A percentile compares a stretch with the other conserved stretches of the same genome.
Evolutionary conservation across 2,797 vertebrate species (phyloP).

Genomic region (Tiaroga cobitis): DNA sequence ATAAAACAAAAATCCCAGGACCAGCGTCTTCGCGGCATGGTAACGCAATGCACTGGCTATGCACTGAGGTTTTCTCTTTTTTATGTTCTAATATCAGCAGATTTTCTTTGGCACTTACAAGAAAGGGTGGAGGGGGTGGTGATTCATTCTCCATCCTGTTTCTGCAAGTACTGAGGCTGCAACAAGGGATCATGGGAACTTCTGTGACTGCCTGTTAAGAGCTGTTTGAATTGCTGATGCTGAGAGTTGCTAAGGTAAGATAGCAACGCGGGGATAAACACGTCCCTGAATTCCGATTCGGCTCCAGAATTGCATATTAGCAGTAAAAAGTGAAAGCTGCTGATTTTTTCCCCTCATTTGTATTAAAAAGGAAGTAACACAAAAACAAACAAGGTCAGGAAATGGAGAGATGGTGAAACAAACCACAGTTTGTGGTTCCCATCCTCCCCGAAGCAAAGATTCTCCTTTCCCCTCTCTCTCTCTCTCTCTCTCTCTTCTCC

Average conservation of each 20-base stretch:
- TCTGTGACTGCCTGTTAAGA: slow-evolving; percentile 54
- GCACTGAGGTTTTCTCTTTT: slow-evolving; percentile 21
- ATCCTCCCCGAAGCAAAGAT: slow-evolving; percentile 42
- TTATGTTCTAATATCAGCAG: slow-evolving; percentile 60
- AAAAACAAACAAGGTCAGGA: slow-evolving; percentile 52
- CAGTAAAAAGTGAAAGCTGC: slow-evolving; percentile 41
- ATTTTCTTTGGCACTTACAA: slow-evolving; percentile 61
- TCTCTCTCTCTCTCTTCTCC: slow-evolving; percentile 5
- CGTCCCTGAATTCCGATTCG: slow-evolving; percentile 33
- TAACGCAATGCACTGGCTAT: slow-evolving; percentile 74
- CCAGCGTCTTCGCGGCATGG: slow-evolving; percentile 46
- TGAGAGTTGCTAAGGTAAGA: slow-evolving; percentile 55
- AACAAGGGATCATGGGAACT: slow-evolving; percentile 57
- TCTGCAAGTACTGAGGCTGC: slow-evolving; percentile 68
- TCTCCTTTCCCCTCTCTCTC: slow-evolving; percentile 27
- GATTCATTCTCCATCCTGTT: slow-evolving; percentile 78
- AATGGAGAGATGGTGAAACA: slow-evolving; percentile 50
- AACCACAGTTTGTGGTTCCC: slow-evolving; percentile 54
- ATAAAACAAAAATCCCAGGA: slow-evolving; percentile 44
- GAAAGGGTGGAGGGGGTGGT: slow-evolving; percentile 63
- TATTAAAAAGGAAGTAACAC: slow-evolving; percentile 49
- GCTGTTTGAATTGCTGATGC: slow-evolving; percentile 59
- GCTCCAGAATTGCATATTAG: slow-evolving; percentile 32
- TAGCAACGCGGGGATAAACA: slow-evolving; percentile 51
- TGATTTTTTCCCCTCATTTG: background rate